Base-by-base conservation (phyloP, 1,140 invertebrate species). In the Xylocopa sonorina region DNA sequence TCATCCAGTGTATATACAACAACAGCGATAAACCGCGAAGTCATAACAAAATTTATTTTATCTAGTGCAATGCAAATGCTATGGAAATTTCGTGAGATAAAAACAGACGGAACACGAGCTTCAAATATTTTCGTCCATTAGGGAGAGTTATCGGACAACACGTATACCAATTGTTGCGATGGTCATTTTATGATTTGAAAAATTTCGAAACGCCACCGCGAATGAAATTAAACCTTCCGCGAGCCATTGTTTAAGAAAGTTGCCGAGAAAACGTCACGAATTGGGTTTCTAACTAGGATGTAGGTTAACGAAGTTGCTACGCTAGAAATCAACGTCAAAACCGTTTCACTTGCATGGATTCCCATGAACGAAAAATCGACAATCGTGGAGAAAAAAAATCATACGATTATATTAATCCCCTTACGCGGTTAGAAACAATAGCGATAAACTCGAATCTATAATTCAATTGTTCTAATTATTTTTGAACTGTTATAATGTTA, bases 301-400 rank as follows among this genome's bases (percentile, higher is more conserved):
- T 32, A 66, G 51, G 43, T 51, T 41, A 53, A 41, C 48, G 48
- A 53, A 51, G 38, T n/a, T 27, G 34, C 21, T 21, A 55, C 27
- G 21, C 62, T 41, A 66, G 50, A 71, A 77, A 60, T 77, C 66
- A 60, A 69, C 50, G 66, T 71, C 66, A 71, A 34, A 60, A 51
- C 66, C 43, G 43, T 71, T 58, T 77, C 32, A 48, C 27, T 58
- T 24, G 58, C 18, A 29, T 5, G 21, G 63, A 24, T 16, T 32
- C 21, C 12, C 10, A 0, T 1, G 27, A 14, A n/a, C 41, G 32
- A 29, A 63, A 34, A 51, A 67, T 14, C 14, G 29, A 67, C 43
- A 12, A 29, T 75, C 10, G 2, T n/a, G 24, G 9, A 18, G 27
- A 48, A 62, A 62, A 24, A 43, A 24, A 34, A 4, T n/a, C 38